These are phyloP conservation scores for Ciconia boyciana DNA, from an alignment of 2,113 vertebrate genomes.

Conservation along the genomic window DNA sequence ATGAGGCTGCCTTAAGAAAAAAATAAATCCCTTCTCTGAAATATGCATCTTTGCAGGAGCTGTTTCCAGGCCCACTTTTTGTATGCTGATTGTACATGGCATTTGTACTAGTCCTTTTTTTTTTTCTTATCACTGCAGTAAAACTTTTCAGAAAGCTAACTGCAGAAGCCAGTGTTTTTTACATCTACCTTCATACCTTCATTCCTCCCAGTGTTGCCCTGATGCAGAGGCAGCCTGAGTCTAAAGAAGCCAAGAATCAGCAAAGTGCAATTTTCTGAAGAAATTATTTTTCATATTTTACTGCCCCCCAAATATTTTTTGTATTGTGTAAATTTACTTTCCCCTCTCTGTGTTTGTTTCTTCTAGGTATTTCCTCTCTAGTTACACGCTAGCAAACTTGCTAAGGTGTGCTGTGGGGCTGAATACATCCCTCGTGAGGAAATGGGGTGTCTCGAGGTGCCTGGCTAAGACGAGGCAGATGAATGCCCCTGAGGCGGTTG, in stretches of 20 bases:
- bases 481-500: rapidly evolving
- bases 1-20: not conserved
- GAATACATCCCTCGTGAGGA: rapidly evolving
- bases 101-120: not conserved
- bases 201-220: not conserved
- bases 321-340: not conserved
- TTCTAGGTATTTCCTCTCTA: not conserved
- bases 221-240: not conserved
- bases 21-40: not conserved
- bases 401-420: not conserved
- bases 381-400: rapidly evolving
- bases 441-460: not conserved
- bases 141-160: not conserved
- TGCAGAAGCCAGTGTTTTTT: not conserved
- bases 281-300: not conserved
- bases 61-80: not conserved
- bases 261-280: not conserved
- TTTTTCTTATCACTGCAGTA: not conserved
- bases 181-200: not conserved
- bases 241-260: not conserved
- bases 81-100: not conserved
- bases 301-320: rapidly evolving
- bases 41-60: not conserved
- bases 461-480: not conserved
- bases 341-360: not conserved